Conservation (phyloP, 2,797 vertebrate genomes). For the Chaetophractus vellerosus region DNA sequence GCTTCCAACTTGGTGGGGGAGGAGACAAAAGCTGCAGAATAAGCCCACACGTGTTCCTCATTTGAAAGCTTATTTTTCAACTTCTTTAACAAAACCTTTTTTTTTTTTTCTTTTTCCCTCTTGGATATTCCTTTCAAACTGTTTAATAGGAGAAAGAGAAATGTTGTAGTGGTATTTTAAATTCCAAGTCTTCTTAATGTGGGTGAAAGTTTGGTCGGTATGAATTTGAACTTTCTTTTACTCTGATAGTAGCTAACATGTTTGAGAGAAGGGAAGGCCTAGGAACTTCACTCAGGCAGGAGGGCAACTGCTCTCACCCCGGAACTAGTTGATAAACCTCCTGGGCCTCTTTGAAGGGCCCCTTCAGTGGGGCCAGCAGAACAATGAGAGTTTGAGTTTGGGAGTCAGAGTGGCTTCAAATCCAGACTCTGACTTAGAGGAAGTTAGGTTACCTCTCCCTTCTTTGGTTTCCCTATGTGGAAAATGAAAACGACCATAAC, state of each 20-base stretch:
- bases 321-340: neutral
- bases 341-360: neutral
- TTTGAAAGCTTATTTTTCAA: conserved; percentile 78
- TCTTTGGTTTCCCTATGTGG: conserved; percentile 1
- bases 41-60: conserved; percentile 69
- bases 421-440: neutral
- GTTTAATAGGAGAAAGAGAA: neutral
- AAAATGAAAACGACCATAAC: conserved; percentile 29
- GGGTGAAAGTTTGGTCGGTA: neutral
- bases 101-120: neutral
- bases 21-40: conserved; percentile 57
- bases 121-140: conserved; percentile 61
- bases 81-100: conserved; percentile 57
- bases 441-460: neutral
- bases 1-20: conserved; percentile 31
- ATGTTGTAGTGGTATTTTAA: neutral
- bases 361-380: neutral
- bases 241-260: neutral
- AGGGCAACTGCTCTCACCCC: neutral
- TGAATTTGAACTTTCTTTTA: conserved; percentile 17
- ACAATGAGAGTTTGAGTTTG: neutral
- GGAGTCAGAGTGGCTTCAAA: conserved; percentile 32
- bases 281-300: neutral
- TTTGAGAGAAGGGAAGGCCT: conserved; percentile 37
- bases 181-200: conserved; percentile 36